Conservation (phyloP, 1,140 invertebrate genomes). For the Maniola jurtina region DNA sequence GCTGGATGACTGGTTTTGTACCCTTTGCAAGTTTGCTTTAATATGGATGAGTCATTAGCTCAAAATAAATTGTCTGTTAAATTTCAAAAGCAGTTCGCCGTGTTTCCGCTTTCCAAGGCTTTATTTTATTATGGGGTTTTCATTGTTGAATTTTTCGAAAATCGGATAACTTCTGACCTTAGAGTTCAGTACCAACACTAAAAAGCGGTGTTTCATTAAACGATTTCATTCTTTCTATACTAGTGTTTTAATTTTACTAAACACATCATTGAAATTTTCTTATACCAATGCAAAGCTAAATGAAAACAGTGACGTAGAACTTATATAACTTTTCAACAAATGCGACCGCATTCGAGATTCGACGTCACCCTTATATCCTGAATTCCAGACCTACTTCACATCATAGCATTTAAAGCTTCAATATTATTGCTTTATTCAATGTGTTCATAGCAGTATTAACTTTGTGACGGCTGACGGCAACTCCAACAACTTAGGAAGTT, state of each 20-base stretch:
- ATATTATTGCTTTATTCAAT: constrained; percentile 18
- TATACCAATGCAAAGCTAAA: background rate
- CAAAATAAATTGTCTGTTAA: constrained; percentile 15
- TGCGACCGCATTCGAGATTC: background rate
- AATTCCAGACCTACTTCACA: background rate
- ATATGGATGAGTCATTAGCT: constrained; percentile 18
- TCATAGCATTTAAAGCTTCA: background rate
- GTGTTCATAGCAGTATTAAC: constrained; percentile 8
- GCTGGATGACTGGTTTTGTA: constrained; percentile 1
- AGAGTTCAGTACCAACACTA: too few species aligned
- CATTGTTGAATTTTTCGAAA: too few species aligned
- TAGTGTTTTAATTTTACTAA: too few species aligned
- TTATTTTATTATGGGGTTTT: too few species aligned
- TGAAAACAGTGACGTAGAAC: background rate
- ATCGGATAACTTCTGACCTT: too few species aligned
- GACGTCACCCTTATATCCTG: background rate
- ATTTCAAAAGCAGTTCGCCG: background rate
- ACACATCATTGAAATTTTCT: too few species aligned
- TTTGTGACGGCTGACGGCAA: constrained; percentile 9
- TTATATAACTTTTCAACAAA: constrained; percentile 3
- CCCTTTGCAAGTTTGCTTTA: constrained; percentile 12
- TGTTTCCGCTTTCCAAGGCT: background rate
- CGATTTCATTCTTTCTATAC: too few species aligned
- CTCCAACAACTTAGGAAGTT: constrained; percentile 37
- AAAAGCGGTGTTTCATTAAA: too few species aligned